phyloP scores from a whole-genome alignment of 2,113 vertebrate genomes.

The Cheirogaleus medius region DNA sequence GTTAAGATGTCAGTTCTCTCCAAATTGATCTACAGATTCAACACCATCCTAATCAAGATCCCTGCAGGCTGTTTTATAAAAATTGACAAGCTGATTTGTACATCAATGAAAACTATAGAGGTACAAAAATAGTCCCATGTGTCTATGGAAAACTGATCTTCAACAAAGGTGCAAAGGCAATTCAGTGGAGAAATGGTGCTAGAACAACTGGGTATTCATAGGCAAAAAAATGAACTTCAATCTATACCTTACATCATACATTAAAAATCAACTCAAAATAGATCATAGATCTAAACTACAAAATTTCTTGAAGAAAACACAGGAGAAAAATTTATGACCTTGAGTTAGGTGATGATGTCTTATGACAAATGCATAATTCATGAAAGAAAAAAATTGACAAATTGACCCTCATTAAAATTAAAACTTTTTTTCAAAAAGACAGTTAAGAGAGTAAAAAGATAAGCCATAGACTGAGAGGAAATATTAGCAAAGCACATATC shows the following conservation, averaged over 20 bases:
- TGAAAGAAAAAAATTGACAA: neutral
- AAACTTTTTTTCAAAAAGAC: neutral
- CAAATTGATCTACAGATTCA: neutral
- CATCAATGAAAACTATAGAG: neutral
- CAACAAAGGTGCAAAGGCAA: neutral
- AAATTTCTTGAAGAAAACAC: neutral
- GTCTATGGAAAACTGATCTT: neutral
- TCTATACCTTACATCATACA: neutral
- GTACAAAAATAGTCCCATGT: neutral
- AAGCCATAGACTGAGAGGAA: neutral
- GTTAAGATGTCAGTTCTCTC: neutral
- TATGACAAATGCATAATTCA: neutral
- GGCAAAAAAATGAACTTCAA: too few species aligned
- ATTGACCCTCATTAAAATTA: neutral
- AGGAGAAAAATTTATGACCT: neutral
- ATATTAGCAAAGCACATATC: neutral
- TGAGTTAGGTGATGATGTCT: neutral
- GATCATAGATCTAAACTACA: neutral
- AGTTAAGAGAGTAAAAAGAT: neutral
- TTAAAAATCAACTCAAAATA: neutral
- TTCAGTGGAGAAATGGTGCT: neutral
- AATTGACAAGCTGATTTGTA: neutral
- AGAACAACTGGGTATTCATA: neutral
- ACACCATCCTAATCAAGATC: neutral
- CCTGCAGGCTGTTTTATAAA: neutral